Evolutionary conservation across 2,888 invertebrate genomes (phyloP).

Genomic region (Amorpha juglandis): DNA sequence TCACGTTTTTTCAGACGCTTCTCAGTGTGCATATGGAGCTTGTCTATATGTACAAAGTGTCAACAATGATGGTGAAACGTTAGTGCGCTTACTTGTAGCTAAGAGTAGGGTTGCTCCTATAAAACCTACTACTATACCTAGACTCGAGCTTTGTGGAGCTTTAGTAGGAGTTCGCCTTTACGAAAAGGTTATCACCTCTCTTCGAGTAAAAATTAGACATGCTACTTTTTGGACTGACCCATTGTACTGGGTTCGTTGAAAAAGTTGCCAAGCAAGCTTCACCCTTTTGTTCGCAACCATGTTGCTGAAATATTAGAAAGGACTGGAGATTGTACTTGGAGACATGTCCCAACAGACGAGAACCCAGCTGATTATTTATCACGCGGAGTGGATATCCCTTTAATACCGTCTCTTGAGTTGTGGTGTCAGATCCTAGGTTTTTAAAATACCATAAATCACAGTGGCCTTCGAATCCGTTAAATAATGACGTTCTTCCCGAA

Average conservation of each 20-base stretch:
- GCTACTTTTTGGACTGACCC: constrained; percentile 45
- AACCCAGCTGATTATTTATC: constrained; percentile 44
- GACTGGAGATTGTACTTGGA: constrained; percentile 33
- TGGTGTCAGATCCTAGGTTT: constrained; percentile 41
- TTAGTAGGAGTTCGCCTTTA: constrained; percentile 41
- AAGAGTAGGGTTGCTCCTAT: constrained; percentile 43
- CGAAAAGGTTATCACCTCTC: constrained; percentile 36
- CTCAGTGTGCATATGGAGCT: constrained; percentile 44
- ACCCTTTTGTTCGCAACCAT: constrained; percentile 44
- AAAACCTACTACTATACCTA: too few species aligned
- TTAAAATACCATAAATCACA: constrained; percentile 14
- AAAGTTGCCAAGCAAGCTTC: constrained; percentile 38
- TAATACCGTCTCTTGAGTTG: constrained; percentile 25
- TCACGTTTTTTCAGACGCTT: constrained; percentile 45
- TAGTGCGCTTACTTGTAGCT: constrained; percentile 36
- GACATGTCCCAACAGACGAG: constrained; percentile 39
- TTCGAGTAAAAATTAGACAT: constrained; percentile 31
- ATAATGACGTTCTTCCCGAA: constrained; percentile 30
- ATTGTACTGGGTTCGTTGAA: constrained; percentile 45
- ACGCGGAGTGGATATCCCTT: constrained; percentile 35
- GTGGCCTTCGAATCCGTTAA: constrained; percentile 31
- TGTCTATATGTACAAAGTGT: constrained; percentile 40
- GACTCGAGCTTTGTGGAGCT: constrained; percentile 48
- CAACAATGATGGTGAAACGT: constrained; percentile 28
- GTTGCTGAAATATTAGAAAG: constrained; percentile 42